Evolutionary conservation across 2,113 vertebrate genomes (phyloP).

Genomic region (Poecilia latipinna): DNA sequence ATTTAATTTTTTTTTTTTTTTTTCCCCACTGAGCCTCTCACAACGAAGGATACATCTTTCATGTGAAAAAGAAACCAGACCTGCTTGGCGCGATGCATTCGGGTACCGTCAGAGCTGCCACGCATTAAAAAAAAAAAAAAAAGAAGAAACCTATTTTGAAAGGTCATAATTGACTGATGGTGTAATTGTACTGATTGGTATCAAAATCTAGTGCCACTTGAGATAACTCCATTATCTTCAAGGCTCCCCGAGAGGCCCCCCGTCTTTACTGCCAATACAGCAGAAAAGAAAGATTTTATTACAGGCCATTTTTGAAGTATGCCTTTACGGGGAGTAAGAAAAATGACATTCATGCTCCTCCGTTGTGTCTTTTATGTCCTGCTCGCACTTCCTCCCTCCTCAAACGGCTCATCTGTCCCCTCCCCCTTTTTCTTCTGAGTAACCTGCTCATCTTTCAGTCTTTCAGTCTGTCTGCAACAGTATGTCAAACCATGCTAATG

Average conservation of each 20-base stretch:
- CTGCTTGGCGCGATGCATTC: neutral
- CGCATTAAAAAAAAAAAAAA: neutral
- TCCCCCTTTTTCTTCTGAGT: constrained; percentile 15
- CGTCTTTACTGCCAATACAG: constrained; percentile 26
- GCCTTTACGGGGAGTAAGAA: neutral
- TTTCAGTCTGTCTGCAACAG: constrained; percentile 36
- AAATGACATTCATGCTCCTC: neutral
- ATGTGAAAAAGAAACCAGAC: neutral
- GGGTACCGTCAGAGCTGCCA: neutral
- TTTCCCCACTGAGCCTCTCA: constrained; percentile 7
- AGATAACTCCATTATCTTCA: constrained; percentile 28
- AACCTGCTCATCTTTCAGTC: constrained; percentile 44
- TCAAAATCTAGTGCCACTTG: constrained; percentile 32
- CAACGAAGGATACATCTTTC: neutral
- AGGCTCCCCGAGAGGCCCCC: constrained; percentile 6
- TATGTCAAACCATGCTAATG: constrained; percentile 63
- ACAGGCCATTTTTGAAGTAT: constrained; percentile 13
- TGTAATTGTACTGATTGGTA: constrained; percentile 32
- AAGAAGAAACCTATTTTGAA: constrained; percentile 4
- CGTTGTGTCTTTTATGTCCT: constrained; percentile 13
- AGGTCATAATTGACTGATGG: constrained; percentile 38
- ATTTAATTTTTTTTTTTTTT: neutral
- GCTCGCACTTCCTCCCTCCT: neutral
- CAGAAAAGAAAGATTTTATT: constrained; percentile 10
- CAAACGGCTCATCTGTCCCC: constrained; percentile 10